Evolutionary conservation across 2,113 vertebrate genomes (phyloP).

Genomic region (Ancistrus triradiatus): DNA sequence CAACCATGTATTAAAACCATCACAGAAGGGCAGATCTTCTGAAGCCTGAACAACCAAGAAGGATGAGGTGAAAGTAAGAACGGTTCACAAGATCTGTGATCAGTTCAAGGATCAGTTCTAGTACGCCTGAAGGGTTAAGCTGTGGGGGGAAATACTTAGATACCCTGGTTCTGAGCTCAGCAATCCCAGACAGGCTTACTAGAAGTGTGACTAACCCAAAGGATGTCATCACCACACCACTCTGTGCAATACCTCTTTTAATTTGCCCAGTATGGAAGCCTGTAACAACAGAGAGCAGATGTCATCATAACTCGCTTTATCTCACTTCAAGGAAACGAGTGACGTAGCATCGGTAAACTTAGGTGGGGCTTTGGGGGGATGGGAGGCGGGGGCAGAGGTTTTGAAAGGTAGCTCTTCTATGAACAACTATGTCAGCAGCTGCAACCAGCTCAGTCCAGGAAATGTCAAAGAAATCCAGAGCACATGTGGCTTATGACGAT

Average conservation of each 20-base stretch:
- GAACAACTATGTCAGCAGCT: too few relatives aligned
- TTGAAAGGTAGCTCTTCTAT: too few relatives aligned
- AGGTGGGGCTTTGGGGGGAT: neutral
- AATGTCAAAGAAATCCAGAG: too few relatives aligned
- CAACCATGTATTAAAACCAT: too few relatives aligned
- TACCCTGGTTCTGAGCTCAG: neutral
- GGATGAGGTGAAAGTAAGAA: too few relatives aligned
- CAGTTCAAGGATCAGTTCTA: conserved; percentile 16
- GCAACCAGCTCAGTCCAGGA: too few relatives aligned
- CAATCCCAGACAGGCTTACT: conserved; percentile 32
- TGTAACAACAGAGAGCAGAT: conserved; percentile 60
- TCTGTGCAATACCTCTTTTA: conserved; percentile 75
- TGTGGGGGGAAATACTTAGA: neutral
- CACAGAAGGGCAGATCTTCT: too few relatives aligned
- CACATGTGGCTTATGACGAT: too few relatives aligned
- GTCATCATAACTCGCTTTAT: conserved; percentile 39
- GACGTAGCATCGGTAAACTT: neutral
- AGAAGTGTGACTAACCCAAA: conserved; percentile 25
- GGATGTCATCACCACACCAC: conserved; percentile 42
- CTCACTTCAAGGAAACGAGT: conserved; percentile 33
- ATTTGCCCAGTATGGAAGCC: conserved; percentile 71
- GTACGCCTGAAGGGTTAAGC: conserved; percentile 1
- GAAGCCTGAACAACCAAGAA: too few relatives aligned
- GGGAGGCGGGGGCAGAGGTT: too few relatives aligned
- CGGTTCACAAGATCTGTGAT: too few relatives aligned